A percentile compares a stretch with the other conserved stretches of the same genome.
phyloP scores from a whole-genome alignment of 2,113 vertebrate species.

The Egretta garzetta region DNA sequence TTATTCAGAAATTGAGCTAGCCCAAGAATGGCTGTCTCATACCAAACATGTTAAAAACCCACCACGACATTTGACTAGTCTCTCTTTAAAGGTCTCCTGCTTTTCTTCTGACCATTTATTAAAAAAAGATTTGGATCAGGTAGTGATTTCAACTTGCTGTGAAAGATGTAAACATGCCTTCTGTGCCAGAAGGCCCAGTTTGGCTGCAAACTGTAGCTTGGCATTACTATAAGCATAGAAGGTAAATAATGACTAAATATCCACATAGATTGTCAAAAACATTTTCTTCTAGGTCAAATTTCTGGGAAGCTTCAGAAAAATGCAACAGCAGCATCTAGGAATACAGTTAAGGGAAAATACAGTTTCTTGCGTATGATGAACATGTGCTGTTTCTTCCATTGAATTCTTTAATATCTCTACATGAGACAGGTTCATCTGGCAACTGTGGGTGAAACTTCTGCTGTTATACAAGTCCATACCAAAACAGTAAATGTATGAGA shows the following conservation, averaged over 20 bases:
- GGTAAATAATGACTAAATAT: background rate
- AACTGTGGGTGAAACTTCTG: background rate
- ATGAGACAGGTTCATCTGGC: background rate
- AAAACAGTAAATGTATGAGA: background rate
- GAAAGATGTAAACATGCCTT: background rate
- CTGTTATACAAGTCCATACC: background rate
- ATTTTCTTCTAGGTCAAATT: background rate
- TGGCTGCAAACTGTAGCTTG: background rate
- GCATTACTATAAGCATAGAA: background rate
- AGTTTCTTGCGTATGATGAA: background rate
- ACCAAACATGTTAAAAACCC: background rate
- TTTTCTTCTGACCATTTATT: background rate
- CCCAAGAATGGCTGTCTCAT: background rate
- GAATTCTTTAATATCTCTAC: background rate
- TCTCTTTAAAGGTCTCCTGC: background rate
- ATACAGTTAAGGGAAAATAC: background rate
- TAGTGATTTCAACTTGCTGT: background rate
- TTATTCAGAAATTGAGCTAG: background rate
- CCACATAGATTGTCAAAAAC: background rate
- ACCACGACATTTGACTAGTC: background rate
- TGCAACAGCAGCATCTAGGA: background rate
- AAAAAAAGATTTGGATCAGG: background rate
- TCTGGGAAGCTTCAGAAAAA: background rate
- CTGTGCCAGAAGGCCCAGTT: background rate
- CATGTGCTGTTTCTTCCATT: fast-evolving